Evolutionary conservation across 2,888 invertebrate genomes (phyloP).

Genomic region (Phengaris alcon): DNA sequence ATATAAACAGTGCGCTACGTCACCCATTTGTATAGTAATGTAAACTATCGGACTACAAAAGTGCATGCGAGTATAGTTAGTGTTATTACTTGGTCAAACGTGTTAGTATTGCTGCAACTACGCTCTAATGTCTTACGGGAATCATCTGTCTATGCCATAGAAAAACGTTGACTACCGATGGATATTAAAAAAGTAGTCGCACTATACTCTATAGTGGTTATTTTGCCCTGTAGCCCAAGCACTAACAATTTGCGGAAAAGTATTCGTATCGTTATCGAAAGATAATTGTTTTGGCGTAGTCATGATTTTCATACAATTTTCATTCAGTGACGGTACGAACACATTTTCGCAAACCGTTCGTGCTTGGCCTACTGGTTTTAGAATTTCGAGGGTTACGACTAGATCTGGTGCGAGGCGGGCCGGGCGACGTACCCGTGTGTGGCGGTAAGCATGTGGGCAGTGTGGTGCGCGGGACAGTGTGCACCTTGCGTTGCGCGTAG

Average conservation of each 20-base stretch:
- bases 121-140: not conserved
- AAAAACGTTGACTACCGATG: not conserved
- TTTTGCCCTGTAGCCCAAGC: not conserved
- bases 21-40: not conserved
- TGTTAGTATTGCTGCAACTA: not conserved
- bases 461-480: slow-evolving; percentile 75
- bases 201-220: not conserved
- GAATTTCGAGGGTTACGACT: not conserved
- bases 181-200: not conserved
- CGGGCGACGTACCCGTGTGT: slow-evolving; percentile 75
- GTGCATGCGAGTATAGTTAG: not conserved
- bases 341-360: not conserved
- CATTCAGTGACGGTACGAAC: not conserved
- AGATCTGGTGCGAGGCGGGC: slow-evolving; percentile 58
- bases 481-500: slow-evolving; percentile 75
- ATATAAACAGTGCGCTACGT: slow-evolving; percentile 1
- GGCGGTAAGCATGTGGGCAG: slow-evolving; percentile 78
- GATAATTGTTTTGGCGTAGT: not conserved
- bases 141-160: not conserved
- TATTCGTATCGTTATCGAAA: not conserved
- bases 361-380: not conserved
- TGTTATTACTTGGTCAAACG: not conserved
- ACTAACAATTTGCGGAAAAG: not conserved
- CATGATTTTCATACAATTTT: not conserved
- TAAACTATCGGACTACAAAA: not conserved